Percentiles rank a stretch among this genome's conserved stretches.
These are phyloP conservation scores for Edolisoma coerulescens DNA, from an alignment of 2,113 vertebrate species.

Conservation along the genomic window DNA sequence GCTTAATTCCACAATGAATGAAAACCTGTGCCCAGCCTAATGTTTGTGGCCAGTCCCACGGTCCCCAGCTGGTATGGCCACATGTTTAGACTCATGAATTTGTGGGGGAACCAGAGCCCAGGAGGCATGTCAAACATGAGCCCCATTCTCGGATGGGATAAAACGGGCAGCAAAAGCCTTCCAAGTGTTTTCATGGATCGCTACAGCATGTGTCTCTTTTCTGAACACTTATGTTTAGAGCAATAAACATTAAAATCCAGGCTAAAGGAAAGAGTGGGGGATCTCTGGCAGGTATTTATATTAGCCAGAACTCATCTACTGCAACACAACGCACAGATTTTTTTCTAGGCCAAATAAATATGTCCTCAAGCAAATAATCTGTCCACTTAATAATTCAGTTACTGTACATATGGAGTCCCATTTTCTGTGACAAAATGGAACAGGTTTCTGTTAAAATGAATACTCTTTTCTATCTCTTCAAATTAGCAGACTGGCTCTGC, in stretches of 20 bases:
- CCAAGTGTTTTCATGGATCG: background rate
- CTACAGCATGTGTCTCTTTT: background rate
- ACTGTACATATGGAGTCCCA: constrained; percentile 65
- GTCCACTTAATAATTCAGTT: constrained; percentile 63
- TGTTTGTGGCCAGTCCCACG: background rate
- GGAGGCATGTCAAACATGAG: background rate
- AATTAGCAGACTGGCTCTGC: background rate
- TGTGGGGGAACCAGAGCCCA: background rate
- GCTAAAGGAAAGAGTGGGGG: background rate
- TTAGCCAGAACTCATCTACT: background rate
- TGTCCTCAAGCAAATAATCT: constrained; percentile 59
- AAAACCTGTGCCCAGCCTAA: background rate
- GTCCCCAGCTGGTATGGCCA: background rate
- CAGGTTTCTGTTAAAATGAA: constrained; percentile 39
- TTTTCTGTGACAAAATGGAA: constrained; percentile 17
- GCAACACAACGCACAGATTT: constrained; percentile 16
- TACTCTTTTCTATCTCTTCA: background rate
- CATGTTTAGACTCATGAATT: background rate
- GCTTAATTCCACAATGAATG: background rate
- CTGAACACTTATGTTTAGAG: background rate
- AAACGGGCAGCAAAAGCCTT: background rate
- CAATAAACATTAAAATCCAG: background rate
- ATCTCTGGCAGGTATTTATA: background rate
- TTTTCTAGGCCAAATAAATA: constrained; percentile 61
- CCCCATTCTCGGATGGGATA: background rate